Percentiles rank a stretch among this genome's conserved stretches.
These are phyloP conservation scores for Drosophila navojoa DNA, from an alignment of 1,140 invertebrate genomes.

Conservation along the genomic window DNA sequence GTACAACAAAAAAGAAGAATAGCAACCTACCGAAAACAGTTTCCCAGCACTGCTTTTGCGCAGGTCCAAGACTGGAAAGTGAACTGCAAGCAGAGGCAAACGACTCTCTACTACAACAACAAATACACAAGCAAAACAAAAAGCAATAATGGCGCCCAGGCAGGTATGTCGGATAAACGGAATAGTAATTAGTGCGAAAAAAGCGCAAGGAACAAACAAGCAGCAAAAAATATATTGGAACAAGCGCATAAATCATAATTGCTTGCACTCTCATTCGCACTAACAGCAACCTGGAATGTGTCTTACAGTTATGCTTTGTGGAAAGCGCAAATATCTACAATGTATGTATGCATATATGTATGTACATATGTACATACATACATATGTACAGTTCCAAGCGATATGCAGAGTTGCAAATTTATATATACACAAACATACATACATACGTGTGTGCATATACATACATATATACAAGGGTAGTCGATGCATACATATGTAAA, in stretches of 20 bases:
- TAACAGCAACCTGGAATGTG: conserved; percentile 17
- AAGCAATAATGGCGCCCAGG: conserved; percentile 34
- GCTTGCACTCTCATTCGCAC: conserved; percentile 6
- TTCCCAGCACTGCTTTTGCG: conserved; percentile 65
- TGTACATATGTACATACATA: background rate
- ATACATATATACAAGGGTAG: no score
- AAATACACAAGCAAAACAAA: conserved; percentile 1
- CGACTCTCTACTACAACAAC: conserved; percentile 30
- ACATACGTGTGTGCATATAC: background rate
- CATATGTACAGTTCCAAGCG: no score
- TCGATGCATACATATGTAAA: conserved; percentile 2
- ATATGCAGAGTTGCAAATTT: no score
- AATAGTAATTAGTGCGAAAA: conserved; percentile 54
- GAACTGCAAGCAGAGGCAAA: conserved; percentile 57
- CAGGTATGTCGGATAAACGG: conserved; percentile 35
- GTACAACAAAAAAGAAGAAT: conserved; percentile 23
- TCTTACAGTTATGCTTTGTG: conserved; percentile 39
- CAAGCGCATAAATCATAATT: conserved; percentile 74
- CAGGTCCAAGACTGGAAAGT: conserved; percentile 74
- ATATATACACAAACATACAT: background rate
- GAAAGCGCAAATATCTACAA: conserved; percentile 6
- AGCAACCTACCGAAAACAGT: background rate
- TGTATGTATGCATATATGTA: conserved; percentile 11
- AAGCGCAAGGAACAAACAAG: background rate
- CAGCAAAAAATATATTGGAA: conserved; percentile 53